A percentile compares a stretch with the other conserved stretches of the same genome.
These are phyloP conservation scores for Pangasius sanitwongsei DNA, from an alignment of 2,797 vertebrate genomes.

Conservation along the genomic window DNA sequence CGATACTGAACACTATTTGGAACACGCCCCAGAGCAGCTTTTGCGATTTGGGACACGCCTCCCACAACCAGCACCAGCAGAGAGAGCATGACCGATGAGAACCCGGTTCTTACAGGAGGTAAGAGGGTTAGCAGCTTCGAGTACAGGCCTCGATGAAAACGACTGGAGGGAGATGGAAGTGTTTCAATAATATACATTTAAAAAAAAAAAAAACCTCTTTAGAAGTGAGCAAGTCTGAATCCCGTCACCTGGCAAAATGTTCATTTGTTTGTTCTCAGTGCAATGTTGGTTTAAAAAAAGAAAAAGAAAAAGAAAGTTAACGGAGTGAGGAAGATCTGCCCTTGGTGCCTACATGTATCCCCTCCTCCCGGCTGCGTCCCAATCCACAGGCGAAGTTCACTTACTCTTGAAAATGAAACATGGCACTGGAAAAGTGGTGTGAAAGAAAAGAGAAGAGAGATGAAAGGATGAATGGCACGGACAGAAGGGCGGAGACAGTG, in stretches of 20 bases:
- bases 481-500: neutral
- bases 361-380: slow-evolving; percentile 12
- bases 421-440: slow-evolving; percentile 26
- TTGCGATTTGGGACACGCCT: neutral
- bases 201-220: neutral
- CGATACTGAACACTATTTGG: neutral
- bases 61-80: neutral
- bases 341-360: neutral
- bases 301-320: slow-evolving; percentile 6
- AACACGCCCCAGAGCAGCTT: slow-evolving; percentile 19
- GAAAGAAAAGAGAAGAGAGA: slow-evolving; percentile 1
- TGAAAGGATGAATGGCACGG: slow-evolving; percentile 13
- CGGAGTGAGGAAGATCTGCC: slow-evolving; percentile 9
- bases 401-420: slow-evolving; percentile 16
- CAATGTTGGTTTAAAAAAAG: slow-evolving; percentile 15
- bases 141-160: neutral
- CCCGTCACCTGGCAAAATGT: slow-evolving; percentile 10
- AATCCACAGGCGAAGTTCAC: slow-evolving; percentile 20
- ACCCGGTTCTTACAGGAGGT: slow-evolving; percentile 13
- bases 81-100: neutral
- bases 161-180: slow-evolving; percentile 3
- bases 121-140: slow-evolving; percentile 43
- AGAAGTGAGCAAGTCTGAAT: neutral
- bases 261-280: slow-evolving; percentile 31
- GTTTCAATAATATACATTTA: slow-evolving; percentile 1